Evolutionary conservation across 64 coral and sea anemone genomes (phyloP).

Genomic region (Stylophora pistillata): DNA sequence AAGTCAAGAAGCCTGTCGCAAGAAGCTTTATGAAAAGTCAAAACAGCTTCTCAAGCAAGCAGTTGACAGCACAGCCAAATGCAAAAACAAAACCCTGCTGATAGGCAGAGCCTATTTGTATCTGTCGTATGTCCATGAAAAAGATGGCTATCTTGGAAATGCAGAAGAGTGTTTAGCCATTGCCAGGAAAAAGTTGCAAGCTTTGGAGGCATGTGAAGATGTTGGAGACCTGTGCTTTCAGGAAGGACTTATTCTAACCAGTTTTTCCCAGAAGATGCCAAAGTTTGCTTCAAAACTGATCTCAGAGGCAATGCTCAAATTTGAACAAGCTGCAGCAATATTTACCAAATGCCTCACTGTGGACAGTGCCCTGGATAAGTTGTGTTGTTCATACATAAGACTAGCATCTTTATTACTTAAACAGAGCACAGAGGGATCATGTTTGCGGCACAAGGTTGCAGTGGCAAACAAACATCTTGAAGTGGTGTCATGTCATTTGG

Average conservation of each 20-base stretch:
- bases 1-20: conserved; percentile 67
- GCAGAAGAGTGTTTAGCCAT: conserved; percentile 90
- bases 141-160: conserved; percentile 78
- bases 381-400: conserved; percentile 57
- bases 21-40: conserved; percentile 62
- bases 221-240: conserved; percentile 83
- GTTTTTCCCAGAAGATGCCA: conserved; percentile 80
- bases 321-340: conserved; percentile 61
- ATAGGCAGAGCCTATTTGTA: conserved; percentile 82
- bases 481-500: conserved; percentile 20
- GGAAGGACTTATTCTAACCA: conserved; percentile 77
- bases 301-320: conserved; percentile 76
- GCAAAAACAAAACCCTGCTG: conserved; percentile 85
- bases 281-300: conserved; percentile 76
- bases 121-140: conserved; percentile 84
- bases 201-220: conserved; percentile 80
- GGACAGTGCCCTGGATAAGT: conserved; percentile 52
- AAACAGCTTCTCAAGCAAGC: conserved; percentile 90
- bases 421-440: conserved; percentile 3
- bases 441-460: background rate
- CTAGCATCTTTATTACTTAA: conserved; percentile 69
- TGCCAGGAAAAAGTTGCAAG: conserved; percentile 82
- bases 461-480: conserved; percentile 43
- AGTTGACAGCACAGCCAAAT: conserved; percentile 64
- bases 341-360: conserved; percentile 53